Evolutionary conservation across 2,113 vertebrate species (phyloP).

Genomic region (Elachura formosa): DNA sequence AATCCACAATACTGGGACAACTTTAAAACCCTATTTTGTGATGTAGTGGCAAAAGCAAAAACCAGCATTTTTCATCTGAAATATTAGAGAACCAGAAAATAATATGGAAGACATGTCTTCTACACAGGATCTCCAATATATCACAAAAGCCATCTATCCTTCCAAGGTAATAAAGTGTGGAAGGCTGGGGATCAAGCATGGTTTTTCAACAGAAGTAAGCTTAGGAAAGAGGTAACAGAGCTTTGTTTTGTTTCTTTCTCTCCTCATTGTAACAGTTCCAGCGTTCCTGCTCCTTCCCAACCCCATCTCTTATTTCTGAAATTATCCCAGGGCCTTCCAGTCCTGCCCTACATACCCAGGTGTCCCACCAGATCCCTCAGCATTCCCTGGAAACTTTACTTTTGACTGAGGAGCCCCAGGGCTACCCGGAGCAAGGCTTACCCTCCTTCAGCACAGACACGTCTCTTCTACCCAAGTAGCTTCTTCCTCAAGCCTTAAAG

Average conservation of each 20-base stretch:
- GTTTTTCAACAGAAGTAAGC: neutral
- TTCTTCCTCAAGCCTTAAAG: neutral
- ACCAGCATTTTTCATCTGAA: neutral
- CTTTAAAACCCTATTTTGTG: neutral
- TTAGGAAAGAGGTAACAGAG: neutral
- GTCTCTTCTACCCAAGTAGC: neutral
- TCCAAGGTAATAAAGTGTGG: neutral
- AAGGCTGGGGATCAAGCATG: neutral
- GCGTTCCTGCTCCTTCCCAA: neutral
- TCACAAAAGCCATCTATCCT: neutral
- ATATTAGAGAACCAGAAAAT: neutral
- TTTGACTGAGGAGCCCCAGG: neutral
- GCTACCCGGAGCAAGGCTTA: neutral
- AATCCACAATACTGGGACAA: neutral
- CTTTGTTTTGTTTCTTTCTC: neutral
- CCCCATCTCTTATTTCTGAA: neutral
- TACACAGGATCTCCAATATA: neutral
- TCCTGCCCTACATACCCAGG: neutral
- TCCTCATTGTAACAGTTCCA: neutral
- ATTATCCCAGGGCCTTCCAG: neutral
- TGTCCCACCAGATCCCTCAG: neutral
- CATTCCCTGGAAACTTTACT: neutral
- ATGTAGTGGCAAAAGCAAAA: neutral
- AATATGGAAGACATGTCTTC: neutral
- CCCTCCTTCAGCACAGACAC: neutral